A percentile compares a stretch with the other conserved stretches of the same genome.
phyloP scores from a whole-genome alignment of 1,140 invertebrate species.

The Ephestia elutella region DNA sequence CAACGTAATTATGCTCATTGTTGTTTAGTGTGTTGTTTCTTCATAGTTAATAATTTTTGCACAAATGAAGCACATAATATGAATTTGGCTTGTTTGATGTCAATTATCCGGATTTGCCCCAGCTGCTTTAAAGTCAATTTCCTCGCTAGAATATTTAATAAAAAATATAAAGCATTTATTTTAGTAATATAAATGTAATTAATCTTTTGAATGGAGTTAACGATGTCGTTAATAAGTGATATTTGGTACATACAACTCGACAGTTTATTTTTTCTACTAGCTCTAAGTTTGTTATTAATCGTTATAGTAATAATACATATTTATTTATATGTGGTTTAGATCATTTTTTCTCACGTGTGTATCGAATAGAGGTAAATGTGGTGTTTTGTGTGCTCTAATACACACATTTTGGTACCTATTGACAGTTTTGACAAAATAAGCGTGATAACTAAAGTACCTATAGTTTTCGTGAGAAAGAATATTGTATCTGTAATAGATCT shows the following conservation, averaged over 20 bases:
- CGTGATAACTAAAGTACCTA: no score
- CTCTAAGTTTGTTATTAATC: slow-evolving; percentile 14
- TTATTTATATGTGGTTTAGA: neutral
- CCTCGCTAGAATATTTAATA: slow-evolving; percentile 12
- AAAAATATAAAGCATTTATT: slow-evolving; percentile 17
- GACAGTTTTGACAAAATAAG: neutral
- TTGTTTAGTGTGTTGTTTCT: neutral
- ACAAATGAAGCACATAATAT: neutral
- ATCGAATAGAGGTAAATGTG: no score
- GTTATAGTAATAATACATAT: slow-evolving; percentile 4
- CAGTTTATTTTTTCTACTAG: slow-evolving; percentile 23
- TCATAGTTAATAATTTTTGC: neutral
- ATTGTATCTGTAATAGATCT: neutral
- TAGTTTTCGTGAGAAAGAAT: slow-evolving; percentile 4
- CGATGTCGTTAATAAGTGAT: slow-evolving; percentile 12
- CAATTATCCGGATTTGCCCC: slow-evolving; percentile 14
- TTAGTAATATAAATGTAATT: slow-evolving; percentile 10
- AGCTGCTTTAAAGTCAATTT: slow-evolving; percentile 18
- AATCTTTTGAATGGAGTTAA: slow-evolving; percentile 2
- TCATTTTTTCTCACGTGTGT: neutral
- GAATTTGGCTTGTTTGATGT: neutral
- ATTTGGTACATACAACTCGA: slow-evolving; percentile 17
- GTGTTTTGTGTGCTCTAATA: no score
- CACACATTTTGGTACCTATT: neutral
- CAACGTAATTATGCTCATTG: neutral